Base-by-base conservation (phyloP, 2,888 invertebrate species). In the Petrophora chlorosata region DNA sequence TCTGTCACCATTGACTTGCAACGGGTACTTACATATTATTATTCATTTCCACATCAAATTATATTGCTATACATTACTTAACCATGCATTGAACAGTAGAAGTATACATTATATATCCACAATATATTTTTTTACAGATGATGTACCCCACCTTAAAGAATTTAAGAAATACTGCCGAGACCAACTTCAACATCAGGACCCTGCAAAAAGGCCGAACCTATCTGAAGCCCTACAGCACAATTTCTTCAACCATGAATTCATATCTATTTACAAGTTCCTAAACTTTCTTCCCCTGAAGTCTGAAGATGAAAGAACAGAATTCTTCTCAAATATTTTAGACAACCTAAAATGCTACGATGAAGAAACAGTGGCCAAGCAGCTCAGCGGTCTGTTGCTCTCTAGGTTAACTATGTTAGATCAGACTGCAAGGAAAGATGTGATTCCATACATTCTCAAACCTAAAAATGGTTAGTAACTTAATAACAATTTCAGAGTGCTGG, bases 231-330 rank as follows among this genome's bases (percentile, higher is more conserved):
- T 95, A 2, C 82, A 92, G 39, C 95, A 97, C 81, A 92, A 92
- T 32, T 95, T 96, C 80, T 97, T 95, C 72, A 95, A 94, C 65
- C 96, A 97, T 72, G 95, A 96, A 67, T 97, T 97, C 75, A 94
- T 97, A 52, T 89, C 92, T 13, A 95, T 97, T 60, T 94, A 96
- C 75, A 94, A 95, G 56, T 97, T 97, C 82, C 87, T 98, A 0
- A 93, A 93, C 63, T 95, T 96, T 73, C 84, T 98, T 40, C 95
- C 97, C 0, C 74, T 97, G 23, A 97, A 97, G 78, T 91, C 90
- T 45, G 94, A 94, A 61, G 88, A 90, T 39, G 96, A 97, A 62
- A 97, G 95, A 73, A 91, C 92, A 56, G 85, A 92, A 44, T 98
- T 98, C 79, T 98, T 98, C 75, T 92, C 93, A 23, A 92, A 90